phyloP scores from a whole-genome alignment of 2,888 invertebrate genomes.

The Rapana venosa region DNA sequence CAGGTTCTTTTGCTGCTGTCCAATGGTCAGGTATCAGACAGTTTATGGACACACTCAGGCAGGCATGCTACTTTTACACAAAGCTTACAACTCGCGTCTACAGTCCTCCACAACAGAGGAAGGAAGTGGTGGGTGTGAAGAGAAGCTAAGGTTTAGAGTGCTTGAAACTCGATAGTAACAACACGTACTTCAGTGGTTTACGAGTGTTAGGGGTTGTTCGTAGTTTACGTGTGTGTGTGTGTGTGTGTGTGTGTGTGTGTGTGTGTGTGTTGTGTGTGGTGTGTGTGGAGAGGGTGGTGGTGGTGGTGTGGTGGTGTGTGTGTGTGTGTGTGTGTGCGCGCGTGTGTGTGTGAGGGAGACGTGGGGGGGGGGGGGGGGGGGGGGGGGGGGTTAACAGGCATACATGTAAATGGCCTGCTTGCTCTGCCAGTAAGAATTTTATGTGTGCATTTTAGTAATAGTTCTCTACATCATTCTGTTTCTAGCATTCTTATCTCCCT shows the following conservation, averaged over 20 bases:
- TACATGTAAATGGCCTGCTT: no score
- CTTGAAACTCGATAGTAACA: neutral
- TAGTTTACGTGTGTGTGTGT: neutral
- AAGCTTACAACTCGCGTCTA: no score
- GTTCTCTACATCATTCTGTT: no score
- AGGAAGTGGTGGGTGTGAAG: no score
- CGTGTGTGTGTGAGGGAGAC: neutral
- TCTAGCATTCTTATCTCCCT: no score
- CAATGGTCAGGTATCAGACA: no score
- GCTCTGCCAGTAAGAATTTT: no score
- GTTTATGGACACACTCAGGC: no score
- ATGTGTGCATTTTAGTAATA: no score
- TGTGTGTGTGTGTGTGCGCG: neutral
- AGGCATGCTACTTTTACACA: no score
- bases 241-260: neutral
- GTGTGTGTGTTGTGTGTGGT: neutral
- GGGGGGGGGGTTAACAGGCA: neutral
- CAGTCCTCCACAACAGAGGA: no score
- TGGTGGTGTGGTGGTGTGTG: neutral
- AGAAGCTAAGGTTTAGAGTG: neutral
- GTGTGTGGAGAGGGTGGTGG: constrained; percentile 18
- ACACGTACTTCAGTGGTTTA: neutral
- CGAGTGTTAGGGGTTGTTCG: neutral
- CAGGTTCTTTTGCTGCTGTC: no score
- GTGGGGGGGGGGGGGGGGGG: neutral